Percentiles rank a stretch among this genome's conserved stretches.
phyloP scores from a whole-genome alignment of 2,113 vertebrate species.

The Trogon melanurus region DNA sequence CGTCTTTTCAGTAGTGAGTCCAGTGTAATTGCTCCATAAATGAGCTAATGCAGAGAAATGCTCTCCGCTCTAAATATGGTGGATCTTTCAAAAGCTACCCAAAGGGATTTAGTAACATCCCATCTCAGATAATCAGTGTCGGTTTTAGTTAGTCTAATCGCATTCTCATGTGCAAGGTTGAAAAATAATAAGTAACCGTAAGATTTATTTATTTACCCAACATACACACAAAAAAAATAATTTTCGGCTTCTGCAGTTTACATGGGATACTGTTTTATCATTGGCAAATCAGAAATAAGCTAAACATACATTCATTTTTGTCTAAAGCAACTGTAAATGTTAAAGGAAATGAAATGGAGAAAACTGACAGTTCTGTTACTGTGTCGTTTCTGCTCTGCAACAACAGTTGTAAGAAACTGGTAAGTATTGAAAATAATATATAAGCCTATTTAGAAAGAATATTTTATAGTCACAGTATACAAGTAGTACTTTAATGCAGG shows the following conservation, averaged over 20 bases:
- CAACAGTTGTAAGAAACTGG: neutral
- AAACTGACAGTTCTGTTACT: neutral
- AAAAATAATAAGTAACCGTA: constrained; percentile 57
- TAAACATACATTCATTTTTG: neutral
- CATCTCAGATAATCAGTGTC: constrained; percentile 60
- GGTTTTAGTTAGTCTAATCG: constrained; percentile 29
- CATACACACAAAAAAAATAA: constrained; percentile 21
- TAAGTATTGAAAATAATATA: neutral
- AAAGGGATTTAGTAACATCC: constrained; percentile 65
- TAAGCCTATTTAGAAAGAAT: neutral
- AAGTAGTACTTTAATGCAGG: neutral
- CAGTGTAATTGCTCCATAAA: constrained; percentile 30
- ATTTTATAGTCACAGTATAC: neutral
- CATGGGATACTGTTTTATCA: neutral
- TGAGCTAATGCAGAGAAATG: constrained; percentile 41
- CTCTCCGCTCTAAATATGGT: neutral
- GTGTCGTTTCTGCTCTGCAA: neutral
- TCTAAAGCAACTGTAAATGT: neutral
- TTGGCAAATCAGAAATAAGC: neutral
- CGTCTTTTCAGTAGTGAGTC: neutral
- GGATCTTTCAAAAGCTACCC: constrained; percentile 38
- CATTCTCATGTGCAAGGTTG: constrained; percentile 37
- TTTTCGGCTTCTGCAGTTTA: constrained; percentile 18
- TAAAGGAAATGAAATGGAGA: neutral
- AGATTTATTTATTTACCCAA: constrained; percentile 53